Percentiles rank a stretch among this genome's conserved stretches.
These are phyloP conservation scores for Microtus richardsoni DNA, from an alignment of 2,113 vertebrate species.

Conservation along the genomic window DNA sequence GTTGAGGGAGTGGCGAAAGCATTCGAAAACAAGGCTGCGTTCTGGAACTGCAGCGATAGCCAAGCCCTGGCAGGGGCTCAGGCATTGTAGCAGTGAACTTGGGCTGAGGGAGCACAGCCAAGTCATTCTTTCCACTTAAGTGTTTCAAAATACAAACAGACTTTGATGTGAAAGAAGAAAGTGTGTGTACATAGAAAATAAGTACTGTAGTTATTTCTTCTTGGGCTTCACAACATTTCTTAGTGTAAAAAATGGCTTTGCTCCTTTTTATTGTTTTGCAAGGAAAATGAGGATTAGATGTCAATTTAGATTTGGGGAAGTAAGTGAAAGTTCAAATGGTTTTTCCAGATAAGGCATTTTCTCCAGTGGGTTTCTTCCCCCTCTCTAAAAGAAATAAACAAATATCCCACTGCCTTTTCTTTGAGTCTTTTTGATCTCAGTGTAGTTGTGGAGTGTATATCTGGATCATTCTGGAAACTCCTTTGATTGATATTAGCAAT, in stretches of 20 bases:
- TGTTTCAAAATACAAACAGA: conserved; percentile 40
- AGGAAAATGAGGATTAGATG: conserved; percentile 59
- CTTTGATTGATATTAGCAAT: neutral
- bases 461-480: conserved; percentile 23
- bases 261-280: conserved; percentile 30
- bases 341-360: conserved; percentile 68
- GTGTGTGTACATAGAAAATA: conserved; percentile 34
- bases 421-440: conserved; percentile 15
- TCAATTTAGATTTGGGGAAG: conserved; percentile 48
- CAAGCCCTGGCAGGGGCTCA: conserved; percentile 71
- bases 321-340: conserved; percentile 56
- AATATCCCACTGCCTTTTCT: conserved; percentile 41
- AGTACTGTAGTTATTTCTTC: conserved; percentile 20
- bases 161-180: conserved; percentile 66
- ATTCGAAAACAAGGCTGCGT: conserved; percentile 71
- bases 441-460: neutral
- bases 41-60: conserved; percentile 63
- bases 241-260: neutral
- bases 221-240: conserved; percentile 9
- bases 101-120: conserved; percentile 76
- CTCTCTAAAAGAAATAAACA: conserved; percentile 54
- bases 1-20: conserved; percentile 81
- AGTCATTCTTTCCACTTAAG: conserved; percentile 70
- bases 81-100: conserved; percentile 70
- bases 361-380: neutral